Conservation (phyloP, 2,888 invertebrate species). For the Caenorhabditis sp. region DNA sequence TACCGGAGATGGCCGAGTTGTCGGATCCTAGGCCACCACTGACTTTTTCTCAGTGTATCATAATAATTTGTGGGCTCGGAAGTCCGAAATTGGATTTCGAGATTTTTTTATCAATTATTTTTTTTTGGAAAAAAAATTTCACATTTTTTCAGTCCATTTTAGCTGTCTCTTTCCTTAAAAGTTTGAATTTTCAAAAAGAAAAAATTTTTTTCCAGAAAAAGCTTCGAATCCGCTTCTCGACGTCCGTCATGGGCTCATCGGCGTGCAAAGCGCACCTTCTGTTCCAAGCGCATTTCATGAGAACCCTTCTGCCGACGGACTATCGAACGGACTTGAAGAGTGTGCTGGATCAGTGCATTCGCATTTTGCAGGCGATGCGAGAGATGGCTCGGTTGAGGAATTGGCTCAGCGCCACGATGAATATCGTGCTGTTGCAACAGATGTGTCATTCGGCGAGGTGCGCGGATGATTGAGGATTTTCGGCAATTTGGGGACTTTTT, state of each 20-base stretch:
- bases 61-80: too few species aligned
- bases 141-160: too few species aligned
- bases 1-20: too few species aligned
- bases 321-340: slow-evolving; percentile 97
- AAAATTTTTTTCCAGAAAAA: slow-evolving; percentile 39
- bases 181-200: too few species aligned
- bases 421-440: slow-evolving; percentile 89
- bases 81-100: too few species aligned
- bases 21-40: too few species aligned
- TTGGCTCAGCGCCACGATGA: slow-evolving; percentile 91
- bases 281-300: slow-evolving; percentile 95
- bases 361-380: slow-evolving; percentile 96
- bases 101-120: too few species aligned
- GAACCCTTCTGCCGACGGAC: slow-evolving; percentile 91
- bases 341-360: slow-evolving; percentile 95
- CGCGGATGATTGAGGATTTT: too few species aligned
- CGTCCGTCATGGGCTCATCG: slow-evolving; percentile 90
- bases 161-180: too few species aligned
- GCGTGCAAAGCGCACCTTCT: slow-evolving; percentile 95
- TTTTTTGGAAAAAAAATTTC: too few species aligned
- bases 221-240: slow-evolving; percentile 82
- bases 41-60: too few species aligned
- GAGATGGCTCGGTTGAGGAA: slow-evolving; percentile 94
- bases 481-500: too few species aligned
- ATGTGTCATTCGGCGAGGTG: slow-evolving; percentile 83